Conservation (phyloP, 1,140 invertebrate species). For the Brachionus sp. region DNA sequence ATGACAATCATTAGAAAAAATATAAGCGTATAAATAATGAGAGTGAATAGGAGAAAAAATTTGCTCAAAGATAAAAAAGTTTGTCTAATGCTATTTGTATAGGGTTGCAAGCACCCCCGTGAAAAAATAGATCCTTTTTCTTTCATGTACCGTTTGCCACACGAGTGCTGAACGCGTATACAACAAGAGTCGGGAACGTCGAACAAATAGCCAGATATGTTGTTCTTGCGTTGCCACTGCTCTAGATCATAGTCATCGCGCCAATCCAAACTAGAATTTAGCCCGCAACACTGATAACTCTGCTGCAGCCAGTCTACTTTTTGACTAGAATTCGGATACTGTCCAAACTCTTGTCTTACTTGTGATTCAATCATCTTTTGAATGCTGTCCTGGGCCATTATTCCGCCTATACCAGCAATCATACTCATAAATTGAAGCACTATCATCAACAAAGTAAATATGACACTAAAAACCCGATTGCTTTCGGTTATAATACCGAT, state of each 20-base stretch:
- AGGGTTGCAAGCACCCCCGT: not conserved
- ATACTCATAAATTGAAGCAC: not conserved
- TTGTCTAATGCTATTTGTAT: not conserved
- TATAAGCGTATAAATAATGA: not conserved
- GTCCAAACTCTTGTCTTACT: not conserved
- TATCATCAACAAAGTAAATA: not conserved
- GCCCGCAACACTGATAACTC: not conserved
- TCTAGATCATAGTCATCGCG: not conserved
- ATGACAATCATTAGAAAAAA: not conserved
- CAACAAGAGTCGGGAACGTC: constrained; percentile 25
- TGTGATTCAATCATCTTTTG: not conserved
- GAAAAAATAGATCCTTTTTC: not conserved
- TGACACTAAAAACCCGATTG: not conserved
- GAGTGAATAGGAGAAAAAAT: constrained; percentile 2
- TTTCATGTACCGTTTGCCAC: constrained; percentile 20
- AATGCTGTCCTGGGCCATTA: not conserved
- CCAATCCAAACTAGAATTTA: not conserved
- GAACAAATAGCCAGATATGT: not conserved
- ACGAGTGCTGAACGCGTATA: not conserved
- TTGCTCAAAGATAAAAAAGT: constrained; percentile 24
- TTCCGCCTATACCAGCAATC: not conserved
- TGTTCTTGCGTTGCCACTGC: not conserved
- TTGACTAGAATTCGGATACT: not conserved
- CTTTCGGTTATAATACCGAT: not conserved
- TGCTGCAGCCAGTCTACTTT: constrained; percentile 6